These are phyloP conservation scores for Stenchaetothrips biformis DNA, from an alignment of 2,888 invertebrate species.

Conservation along the genomic window DNA sequence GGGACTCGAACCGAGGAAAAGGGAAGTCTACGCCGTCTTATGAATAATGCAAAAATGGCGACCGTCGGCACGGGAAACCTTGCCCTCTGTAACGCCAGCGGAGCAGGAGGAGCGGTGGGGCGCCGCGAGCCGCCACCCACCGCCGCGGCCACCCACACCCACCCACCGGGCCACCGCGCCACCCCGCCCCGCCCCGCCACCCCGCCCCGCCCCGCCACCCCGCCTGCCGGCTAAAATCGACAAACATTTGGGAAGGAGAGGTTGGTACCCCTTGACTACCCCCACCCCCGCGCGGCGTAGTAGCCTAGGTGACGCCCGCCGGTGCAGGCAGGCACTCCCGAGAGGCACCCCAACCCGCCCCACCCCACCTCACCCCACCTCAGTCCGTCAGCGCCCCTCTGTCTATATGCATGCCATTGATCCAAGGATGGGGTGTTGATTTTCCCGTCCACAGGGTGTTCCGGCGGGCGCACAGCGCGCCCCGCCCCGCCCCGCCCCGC, in stretches of 20 bases:
- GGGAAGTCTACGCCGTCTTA: conserved; percentile 20
- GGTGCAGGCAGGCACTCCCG: background rate
- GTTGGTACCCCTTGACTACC: background rate
- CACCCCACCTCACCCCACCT: background rate
- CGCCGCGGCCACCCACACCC: background rate
- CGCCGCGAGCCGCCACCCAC: background rate
- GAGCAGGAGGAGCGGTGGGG: background rate
- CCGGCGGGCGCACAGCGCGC: background rate
- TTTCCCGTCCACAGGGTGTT: conserved; percentile 20
- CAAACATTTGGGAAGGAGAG: conserved; percentile 22
- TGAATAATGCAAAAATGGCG: conserved; percentile 25
- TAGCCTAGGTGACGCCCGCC: conserved; percentile 17
- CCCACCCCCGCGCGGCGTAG: conserved; percentile 3
- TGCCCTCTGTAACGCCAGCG: conserved; percentile 19
- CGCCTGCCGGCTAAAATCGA: conserved; percentile 6
- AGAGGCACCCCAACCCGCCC: background rate
- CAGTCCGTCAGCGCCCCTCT: conserved; percentile 16
- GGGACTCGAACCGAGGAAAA: conserved; percentile 20
- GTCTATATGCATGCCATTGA: conserved; percentile 24
- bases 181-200: background rate
- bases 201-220: background rate
- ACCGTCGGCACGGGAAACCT: conserved; percentile 18
- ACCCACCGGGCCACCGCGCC: background rate
- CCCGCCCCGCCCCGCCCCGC: conserved; percentile 1
- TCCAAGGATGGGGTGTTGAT: conserved; percentile 24